These are phyloP conservation scores for Entomyzon cyanotis DNA, from an alignment of 2,113 vertebrate genomes.

Conservation along the genomic window DNA sequence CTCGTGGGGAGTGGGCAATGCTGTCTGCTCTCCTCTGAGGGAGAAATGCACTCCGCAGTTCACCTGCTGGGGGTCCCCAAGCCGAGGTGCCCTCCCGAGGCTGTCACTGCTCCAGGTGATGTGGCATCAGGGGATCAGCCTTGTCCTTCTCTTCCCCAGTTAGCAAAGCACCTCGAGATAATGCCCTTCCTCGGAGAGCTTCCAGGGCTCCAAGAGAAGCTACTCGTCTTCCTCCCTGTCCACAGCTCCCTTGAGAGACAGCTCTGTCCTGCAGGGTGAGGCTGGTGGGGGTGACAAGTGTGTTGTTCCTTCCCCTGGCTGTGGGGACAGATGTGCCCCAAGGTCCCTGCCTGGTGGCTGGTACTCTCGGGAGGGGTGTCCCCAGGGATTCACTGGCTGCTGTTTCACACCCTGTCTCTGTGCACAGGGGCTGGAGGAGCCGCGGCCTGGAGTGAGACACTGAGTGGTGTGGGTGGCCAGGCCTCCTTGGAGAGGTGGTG, in stretches of 20 bases:
- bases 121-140: background rate
- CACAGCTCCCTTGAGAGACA: background rate
- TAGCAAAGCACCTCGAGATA: conserved; percentile 69
- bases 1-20: rapidly evolving
- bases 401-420: background rate
- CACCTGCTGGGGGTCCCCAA: too few relatives aligned
- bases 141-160: too few relatives aligned
- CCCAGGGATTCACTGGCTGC: too few relatives aligned
- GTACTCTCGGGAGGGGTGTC: rapidly evolving
- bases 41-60: background rate
- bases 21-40: too few relatives aligned
- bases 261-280: background rate
- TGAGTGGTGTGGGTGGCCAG: rapidly evolving
- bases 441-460: background rate
- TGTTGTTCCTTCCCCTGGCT: background rate
- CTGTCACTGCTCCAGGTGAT: background rate
- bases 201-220: conserved; percentile 22
- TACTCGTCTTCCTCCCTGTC: background rate
- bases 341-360: background rate
- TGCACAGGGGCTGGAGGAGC: background rate
- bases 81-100: background rate
- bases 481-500: background rate
- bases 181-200: conserved; percentile 72
- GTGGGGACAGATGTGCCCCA: background rate
- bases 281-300: background rate